Conservation (phyloP, 2,888 invertebrate genomes). For the Hipparchia sbordonii region DNA sequence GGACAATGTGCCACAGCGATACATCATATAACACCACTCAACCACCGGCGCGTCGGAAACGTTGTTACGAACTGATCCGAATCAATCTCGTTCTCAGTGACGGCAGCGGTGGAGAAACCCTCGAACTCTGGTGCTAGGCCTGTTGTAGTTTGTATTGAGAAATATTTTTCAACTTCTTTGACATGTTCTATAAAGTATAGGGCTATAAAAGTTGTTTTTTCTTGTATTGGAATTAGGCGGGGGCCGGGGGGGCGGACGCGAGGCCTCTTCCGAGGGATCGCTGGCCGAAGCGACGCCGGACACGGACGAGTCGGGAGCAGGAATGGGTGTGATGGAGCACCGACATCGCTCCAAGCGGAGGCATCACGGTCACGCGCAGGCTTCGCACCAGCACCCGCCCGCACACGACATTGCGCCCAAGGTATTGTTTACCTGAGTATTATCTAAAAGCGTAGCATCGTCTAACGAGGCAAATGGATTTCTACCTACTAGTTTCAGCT, state of each 20-base stretch:
- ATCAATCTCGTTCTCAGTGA: too few species aligned
- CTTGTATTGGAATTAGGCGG: conserved; percentile 42
- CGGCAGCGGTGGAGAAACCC: too few species aligned
- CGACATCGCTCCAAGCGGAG: conserved; percentile 74
- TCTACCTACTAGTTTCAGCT: too few species aligned
- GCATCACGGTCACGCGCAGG: conserved; percentile 57
- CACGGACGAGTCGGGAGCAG: conserved; percentile 86
- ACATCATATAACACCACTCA: too few species aligned
- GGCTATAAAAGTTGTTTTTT: not conserved
- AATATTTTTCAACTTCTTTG: not conserved
- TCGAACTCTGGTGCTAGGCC: too few species aligned
- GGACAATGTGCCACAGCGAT: too few species aligned
- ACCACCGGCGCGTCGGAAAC: too few species aligned
- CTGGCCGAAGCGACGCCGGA: conserved; percentile 87
- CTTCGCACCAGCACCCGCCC: conserved; percentile 64
- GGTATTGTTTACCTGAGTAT: conserved; percentile 41
- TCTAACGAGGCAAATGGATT: too few species aligned
- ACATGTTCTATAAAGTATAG: not conserved
- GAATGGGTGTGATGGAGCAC: conserved; percentile 65
- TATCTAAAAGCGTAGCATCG: too few species aligned
- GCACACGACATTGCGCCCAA: conserved; percentile 49
- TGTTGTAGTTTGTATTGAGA: too few species aligned
- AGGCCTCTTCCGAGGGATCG: conserved; percentile 87
- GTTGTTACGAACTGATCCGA: too few species aligned
- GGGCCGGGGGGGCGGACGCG: conserved; percentile 63